These are phyloP conservation scores for Urocolius indicus DNA, from an alignment of 2,113 vertebrate genomes.

Conservation along the genomic window DNA sequence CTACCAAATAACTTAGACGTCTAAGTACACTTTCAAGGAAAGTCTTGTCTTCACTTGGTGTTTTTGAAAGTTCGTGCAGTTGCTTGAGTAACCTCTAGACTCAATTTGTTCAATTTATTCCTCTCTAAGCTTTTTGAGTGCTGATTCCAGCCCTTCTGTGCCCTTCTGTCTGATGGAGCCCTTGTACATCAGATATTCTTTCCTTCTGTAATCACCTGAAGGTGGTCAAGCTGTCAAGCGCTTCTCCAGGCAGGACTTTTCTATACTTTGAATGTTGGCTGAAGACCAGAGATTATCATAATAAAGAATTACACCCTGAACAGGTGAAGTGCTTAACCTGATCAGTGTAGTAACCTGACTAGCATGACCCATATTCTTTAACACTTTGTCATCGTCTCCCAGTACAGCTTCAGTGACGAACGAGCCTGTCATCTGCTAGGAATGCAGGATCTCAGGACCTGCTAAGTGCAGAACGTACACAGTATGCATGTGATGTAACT, in stretches of 20 bases:
- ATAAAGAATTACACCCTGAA: background rate
- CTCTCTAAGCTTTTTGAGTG: background rate
- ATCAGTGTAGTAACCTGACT: background rate
- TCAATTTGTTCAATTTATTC: background rate
- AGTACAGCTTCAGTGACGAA: rapidly evolving
- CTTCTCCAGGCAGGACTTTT: background rate
- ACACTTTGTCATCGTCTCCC: background rate
- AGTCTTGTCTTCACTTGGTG: rapidly evolving
- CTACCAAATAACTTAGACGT: background rate
- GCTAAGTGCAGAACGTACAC: background rate
- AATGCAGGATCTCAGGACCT: background rate
- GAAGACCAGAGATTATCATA: background rate
- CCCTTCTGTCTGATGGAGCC: background rate
- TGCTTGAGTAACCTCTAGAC: background rate
- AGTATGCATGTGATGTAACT: rapidly evolving
- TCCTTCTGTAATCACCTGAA: background rate
- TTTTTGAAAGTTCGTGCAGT: background rate
- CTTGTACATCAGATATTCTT: background rate
- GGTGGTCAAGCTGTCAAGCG: background rate
- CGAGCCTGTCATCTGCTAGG: background rate
- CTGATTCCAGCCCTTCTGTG: background rate
- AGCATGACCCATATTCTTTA: background rate
- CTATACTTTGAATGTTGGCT: background rate
- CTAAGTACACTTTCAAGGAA: background rate
- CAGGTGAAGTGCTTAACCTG: background rate